Conservation (phyloP, 1,140 invertebrate genomes). For the Triops cancriformis region DNA sequence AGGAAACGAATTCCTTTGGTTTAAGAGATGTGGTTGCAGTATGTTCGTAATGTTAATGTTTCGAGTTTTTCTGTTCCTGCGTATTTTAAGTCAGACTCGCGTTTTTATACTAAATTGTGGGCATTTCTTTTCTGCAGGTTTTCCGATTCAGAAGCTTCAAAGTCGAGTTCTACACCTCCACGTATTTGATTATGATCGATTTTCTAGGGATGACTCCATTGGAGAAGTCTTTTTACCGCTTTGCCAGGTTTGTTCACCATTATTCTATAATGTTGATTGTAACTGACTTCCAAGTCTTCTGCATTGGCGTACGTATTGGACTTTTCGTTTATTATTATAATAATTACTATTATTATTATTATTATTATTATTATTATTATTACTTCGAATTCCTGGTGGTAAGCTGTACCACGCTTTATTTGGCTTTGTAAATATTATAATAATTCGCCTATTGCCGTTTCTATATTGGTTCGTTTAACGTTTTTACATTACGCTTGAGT, state of each 20-base stretch:
- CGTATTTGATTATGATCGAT: slow-evolving; percentile 91
- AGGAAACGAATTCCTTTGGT: no score
- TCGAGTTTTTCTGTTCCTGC: not conserved
- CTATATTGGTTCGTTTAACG: no score
- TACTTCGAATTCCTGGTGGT: no score
- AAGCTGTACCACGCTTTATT: no score
- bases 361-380: no score
- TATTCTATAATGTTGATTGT: not conserved
- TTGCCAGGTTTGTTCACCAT: slow-evolving; percentile 60
- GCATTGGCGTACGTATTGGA: not conserved
- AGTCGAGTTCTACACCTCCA: slow-evolving; percentile 85
- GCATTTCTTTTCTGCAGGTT: slow-evolving; percentile 50
- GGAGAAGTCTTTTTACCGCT: slow-evolving; percentile 90
- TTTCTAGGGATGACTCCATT: slow-evolving; percentile 89
- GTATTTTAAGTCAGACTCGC: not conserved
- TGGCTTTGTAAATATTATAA: no score
- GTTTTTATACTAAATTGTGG: no score
- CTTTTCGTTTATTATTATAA: no score
- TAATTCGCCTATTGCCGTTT: no score
- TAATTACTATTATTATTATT: no score
- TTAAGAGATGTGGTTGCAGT: no score
- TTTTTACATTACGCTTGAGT: no score
- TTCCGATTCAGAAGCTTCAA: slow-evolving; percentile 85
- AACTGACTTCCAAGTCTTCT: not conserved
- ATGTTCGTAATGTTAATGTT: not conserved